phyloP scores from a whole-genome alignment of 1,140 invertebrate genomes.

The Dinoponera quadriceps region DNA sequence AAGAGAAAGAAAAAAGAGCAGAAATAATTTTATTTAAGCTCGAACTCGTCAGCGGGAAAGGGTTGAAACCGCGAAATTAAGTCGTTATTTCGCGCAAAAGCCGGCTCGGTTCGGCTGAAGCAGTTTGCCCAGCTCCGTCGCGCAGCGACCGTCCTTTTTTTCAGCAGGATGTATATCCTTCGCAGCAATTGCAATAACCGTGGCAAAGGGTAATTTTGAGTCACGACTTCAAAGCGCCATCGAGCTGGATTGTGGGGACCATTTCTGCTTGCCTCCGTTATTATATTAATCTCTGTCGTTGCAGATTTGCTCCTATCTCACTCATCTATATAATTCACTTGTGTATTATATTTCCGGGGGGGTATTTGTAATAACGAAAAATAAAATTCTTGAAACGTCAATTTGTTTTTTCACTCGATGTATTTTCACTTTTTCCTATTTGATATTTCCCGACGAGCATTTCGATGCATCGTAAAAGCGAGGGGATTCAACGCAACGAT shows the following conservation, averaged over 20 bases:
- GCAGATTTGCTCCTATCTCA: neutral
- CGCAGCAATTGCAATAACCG: conserved; percentile 13
- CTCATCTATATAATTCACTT: neutral
- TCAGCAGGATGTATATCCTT: neutral
- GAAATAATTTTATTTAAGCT: conserved; percentile 42
- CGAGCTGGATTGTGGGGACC: conserved; percentile 6
- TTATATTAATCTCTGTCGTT: conserved; percentile 6
- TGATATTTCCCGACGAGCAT: no score
- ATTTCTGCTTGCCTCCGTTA: conserved; percentile 1
- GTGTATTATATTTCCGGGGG: neutral
- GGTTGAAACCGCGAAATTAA: conserved; percentile 23
- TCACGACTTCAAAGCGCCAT: conserved; percentile 26
- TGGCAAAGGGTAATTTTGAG: conserved; percentile 28
- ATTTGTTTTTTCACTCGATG: no score
- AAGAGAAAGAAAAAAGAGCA: neutral
- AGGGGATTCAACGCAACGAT: no score
- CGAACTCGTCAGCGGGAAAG: conserved; percentile 11
- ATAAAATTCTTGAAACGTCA: neutral
- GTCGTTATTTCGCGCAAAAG: conserved; percentile 19
- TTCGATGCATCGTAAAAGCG: no score
- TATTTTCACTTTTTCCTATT: no score
- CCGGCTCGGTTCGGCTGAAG: conserved; percentile 4
- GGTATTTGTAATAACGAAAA: neutral
- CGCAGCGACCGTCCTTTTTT: neutral
- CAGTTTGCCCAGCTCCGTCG: conserved; percentile 1